Conservation (phyloP, 1,140 invertebrate genomes). For the Aporrectodea caliginosa region DNA sequence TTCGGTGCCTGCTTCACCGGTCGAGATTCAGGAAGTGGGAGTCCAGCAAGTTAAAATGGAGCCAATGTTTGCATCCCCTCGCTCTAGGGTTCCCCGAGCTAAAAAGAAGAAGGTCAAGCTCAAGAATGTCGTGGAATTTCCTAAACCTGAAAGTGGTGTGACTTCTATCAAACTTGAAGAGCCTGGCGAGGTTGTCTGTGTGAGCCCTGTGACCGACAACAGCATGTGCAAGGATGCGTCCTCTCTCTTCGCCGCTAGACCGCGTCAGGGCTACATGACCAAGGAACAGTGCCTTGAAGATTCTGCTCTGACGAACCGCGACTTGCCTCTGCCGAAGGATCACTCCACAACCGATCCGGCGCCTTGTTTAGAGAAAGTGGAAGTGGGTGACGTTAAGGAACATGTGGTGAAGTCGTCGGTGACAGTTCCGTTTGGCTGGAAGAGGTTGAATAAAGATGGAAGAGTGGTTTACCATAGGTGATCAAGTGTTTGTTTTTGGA, state of each 20-base stretch:
- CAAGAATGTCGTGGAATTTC: background rate
- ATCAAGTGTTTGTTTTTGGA: conserved; percentile 33
- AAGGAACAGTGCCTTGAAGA: background rate
- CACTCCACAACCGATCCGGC: background rate
- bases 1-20: background rate
- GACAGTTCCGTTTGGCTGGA: conserved; percentile 61
- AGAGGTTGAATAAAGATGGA: conserved; percentile 58
- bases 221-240: background rate
- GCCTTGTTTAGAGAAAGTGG: background rate
- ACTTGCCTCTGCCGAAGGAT: no score
- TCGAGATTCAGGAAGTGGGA: background rate
- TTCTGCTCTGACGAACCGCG: background rate
- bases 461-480: conserved; percentile 62
- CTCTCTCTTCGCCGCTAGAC: background rate
- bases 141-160: background rate
- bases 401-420: conserved; percentile 10
- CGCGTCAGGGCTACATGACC: background rate
- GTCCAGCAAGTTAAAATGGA: background rate
- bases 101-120: background rate
- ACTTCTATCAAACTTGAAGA: background rate
- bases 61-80: background rate
- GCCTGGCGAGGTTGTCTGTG: background rate
- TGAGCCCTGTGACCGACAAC: no score
- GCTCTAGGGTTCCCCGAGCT: no score
- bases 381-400: background rate